A percentile compares a stretch with the other conserved stretches of the same genome.
phyloP scores from a whole-genome alignment of 2,113 vertebrate genomes.

The Elephas maximus region DNA sequence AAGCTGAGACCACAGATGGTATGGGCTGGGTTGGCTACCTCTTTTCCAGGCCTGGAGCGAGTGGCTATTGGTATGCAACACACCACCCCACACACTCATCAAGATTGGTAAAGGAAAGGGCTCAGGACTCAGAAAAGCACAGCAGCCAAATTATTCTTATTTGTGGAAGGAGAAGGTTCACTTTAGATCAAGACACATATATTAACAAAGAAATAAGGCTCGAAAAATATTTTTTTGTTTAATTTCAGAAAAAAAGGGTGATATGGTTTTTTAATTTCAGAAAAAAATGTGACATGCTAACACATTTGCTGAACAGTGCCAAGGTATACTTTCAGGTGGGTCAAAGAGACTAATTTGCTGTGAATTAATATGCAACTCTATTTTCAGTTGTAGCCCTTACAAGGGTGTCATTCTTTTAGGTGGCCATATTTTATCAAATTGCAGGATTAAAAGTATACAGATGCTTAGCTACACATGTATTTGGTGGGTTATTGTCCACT shows the following conservation, averaged over 20 bases:
- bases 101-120: conserved; percentile 78
- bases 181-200: not conserved
- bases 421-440: not conserved
- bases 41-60: conserved; percentile 74
- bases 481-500: not conserved
- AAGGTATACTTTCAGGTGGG: not conserved
- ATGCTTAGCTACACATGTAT: not conserved
- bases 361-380: conserved; percentile 29
- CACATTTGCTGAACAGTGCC: not conserved
- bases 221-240: not conserved
- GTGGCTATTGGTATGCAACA: conserved; percentile 77
- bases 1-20: conserved; percentile 84
- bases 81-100: conserved; percentile 36
- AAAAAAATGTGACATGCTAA: not conserved
- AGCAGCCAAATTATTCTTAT: conserved; percentile 70
- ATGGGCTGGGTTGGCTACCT: conserved; percentile 79
- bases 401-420: not conserved
- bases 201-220: conserved; percentile 34
- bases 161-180: not conserved
- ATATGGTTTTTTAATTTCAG: not conserved
- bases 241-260: conserved; percentile 40
- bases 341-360: not conserved
- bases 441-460: not conserved
- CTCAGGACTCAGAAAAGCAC: conserved; percentile 71
- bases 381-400: not conserved